A percentile compares a stretch with the other conserved stretches of the same genome.
Evolutionary conservation across 2,797 vertebrate species (phyloP).

Genomic region (Sebastes melanostomus): DNA sequence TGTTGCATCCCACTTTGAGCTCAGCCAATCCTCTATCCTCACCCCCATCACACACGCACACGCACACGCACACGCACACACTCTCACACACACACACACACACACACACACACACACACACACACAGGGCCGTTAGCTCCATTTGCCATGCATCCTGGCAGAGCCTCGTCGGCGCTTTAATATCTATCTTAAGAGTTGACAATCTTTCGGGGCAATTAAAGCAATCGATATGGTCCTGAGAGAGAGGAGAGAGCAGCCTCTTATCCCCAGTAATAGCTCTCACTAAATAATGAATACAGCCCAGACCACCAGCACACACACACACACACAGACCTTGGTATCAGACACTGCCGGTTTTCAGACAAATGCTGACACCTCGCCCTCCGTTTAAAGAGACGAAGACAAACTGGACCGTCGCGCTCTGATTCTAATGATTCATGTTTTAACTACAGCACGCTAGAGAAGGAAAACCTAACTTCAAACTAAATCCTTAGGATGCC

Average conservation of each 20-base stretch:
- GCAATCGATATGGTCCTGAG: constrained; percentile 81
- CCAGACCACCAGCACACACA: constrained; percentile 46
- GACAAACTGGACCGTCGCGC: neutral
- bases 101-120: neutral
- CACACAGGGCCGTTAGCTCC: constrained; percentile 43
- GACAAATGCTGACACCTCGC: constrained; percentile 49
- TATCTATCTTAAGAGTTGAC: constrained; percentile 87
- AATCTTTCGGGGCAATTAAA: constrained; percentile 86
- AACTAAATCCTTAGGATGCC: neutral
- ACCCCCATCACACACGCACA: neutral
- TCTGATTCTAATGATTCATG: neutral
- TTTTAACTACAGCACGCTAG: neutral
- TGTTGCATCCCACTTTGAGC: constrained; percentile 60
- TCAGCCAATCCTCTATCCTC: constrained; percentile 30
- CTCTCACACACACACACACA: constrained; percentile 8
- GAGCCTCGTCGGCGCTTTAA: constrained; percentile 72
- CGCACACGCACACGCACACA: constrained; percentile 1
- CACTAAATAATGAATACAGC: constrained; percentile 85
- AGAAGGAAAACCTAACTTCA: neutral
- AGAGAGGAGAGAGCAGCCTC: constrained; percentile 76
- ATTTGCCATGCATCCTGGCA: constrained; percentile 73
- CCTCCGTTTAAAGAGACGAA: constrained; percentile 26
- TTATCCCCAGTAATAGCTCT: constrained; percentile 85
- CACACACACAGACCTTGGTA: constrained; percentile 9
- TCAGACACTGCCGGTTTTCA: constrained; percentile 46